Evolutionary conservation across 2,113 vertebrate genomes (phyloP).

Genomic region (Antechinus stuartii): DNA sequence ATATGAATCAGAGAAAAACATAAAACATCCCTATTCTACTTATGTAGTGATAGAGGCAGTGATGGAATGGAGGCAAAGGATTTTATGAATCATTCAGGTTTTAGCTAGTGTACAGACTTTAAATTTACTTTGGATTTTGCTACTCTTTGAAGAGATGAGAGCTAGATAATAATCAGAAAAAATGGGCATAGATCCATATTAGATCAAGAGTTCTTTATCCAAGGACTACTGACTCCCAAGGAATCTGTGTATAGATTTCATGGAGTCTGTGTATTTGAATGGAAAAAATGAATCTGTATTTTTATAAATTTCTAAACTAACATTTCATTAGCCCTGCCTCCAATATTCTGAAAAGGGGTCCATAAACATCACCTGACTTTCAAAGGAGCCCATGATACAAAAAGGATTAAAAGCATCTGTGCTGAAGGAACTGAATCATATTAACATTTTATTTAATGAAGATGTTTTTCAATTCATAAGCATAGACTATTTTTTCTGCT

Average conservation of each 20-base stretch:
- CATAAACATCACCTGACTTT: not conserved
- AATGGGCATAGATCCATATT: not conserved
- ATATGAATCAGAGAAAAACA: not conserved
- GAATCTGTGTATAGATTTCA: not conserved
- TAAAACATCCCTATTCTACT: not conserved
- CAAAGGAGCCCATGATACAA: not conserved
- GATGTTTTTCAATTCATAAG: not conserved
- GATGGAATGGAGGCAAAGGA: not conserved
- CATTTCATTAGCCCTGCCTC: not conserved
- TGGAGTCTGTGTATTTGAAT: not conserved
- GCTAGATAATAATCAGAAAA: not conserved
- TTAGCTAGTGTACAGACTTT: not conserved
- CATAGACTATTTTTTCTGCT: not conserved
- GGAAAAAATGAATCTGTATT: not conserved
- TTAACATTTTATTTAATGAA: not conserved
- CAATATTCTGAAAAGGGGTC: not conserved
- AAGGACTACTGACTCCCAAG: not conserved
- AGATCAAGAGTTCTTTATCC: not conserved
- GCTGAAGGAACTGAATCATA: not conserved
- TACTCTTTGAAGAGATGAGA: not conserved
- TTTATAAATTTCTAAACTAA: not conserved
- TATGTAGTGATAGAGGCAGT: not conserved
- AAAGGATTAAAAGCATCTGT: not conserved
- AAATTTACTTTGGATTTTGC: not conserved
- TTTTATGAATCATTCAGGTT: not conserved